Percentiles rank a stretch among this genome's conserved stretches.
Conservation (phyloP, 2,888 invertebrate species). For the Sphinx pinastri region DNA sequence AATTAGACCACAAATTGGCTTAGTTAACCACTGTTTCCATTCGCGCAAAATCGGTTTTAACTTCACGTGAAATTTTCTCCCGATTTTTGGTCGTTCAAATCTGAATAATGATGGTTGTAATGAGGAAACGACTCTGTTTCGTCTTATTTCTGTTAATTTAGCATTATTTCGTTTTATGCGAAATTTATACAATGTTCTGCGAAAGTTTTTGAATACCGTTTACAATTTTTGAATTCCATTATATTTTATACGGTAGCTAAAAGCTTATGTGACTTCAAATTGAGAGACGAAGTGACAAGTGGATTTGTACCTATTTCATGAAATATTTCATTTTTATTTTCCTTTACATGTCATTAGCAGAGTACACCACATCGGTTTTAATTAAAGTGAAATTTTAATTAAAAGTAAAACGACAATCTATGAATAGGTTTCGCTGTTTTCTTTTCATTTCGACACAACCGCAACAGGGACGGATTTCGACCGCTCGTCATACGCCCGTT, state of each 20-base stretch:
- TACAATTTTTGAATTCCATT: no score
- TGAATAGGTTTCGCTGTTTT: neutral
- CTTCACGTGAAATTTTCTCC: constrained; percentile 40
- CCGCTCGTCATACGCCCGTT: constrained; percentile 44
- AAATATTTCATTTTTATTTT: no score
- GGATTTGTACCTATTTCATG: no score
- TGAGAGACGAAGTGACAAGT: no score
- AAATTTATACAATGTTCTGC: neutral
- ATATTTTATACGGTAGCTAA: no score
- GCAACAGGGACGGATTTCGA: constrained; percentile 33
- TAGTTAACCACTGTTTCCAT: constrained; percentile 72
- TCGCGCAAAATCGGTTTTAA: constrained; percentile 40
- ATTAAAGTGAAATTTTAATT: neutral
- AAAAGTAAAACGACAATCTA: neutral
- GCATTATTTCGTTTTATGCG: neutral
- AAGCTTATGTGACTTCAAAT: no score
- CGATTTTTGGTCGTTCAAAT: constrained; percentile 36
- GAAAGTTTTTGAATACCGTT: neutral
- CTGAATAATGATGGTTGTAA: constrained; percentile 35
- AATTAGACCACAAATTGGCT: constrained; percentile 71
- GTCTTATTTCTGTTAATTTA: neutral
- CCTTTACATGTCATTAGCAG: no score
- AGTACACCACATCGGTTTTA: neutral
- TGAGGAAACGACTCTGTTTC: constrained; percentile 6
- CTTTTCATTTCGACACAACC: constrained; percentile 18